Evolutionary conservation across 2,797 vertebrate species (phyloP).

Genomic region (Helicolenus hilgendorfi): DNA sequence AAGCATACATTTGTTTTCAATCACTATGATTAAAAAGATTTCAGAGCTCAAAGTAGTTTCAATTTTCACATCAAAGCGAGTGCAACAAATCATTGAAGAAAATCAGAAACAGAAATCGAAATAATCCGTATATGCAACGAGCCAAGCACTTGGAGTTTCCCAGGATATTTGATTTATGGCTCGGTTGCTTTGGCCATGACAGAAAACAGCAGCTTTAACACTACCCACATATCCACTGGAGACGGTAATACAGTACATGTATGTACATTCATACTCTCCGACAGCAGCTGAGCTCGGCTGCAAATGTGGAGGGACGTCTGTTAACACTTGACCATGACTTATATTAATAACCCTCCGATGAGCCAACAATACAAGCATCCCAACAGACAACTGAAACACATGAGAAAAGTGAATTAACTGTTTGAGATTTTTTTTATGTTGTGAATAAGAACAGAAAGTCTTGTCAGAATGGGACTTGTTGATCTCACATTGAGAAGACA

Average conservation of each 20-base stretch:
- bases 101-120: constrained; percentile 65
- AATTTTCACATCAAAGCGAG: constrained; percentile 55
- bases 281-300: constrained; percentile 1
- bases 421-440: background rate
- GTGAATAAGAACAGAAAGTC: background rate
- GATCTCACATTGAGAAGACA: too few relatives aligned
- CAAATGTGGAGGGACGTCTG: constrained; percentile 33
- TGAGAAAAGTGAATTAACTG: background rate
- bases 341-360: constrained; percentile 20
- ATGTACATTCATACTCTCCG: background rate
- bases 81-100: constrained; percentile 36
- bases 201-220: constrained; percentile 49
- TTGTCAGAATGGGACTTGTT: background rate
- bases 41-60: constrained; percentile 38
- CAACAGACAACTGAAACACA: background rate
- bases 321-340: constrained; percentile 15
- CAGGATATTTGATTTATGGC: constrained; percentile 55
- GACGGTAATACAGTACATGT: background rate
- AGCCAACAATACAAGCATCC: background rate
- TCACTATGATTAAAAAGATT: constrained; percentile 50
- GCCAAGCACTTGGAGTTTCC: constrained; percentile 29
- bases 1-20: constrained; percentile 68
- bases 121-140: constrained; percentile 7
- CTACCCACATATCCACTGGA: background rate
- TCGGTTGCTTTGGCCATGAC: constrained; percentile 24